phyloP scores from a whole-genome alignment of 1,140 invertebrate genomes.

The Drosophila ogumai region DNA sequence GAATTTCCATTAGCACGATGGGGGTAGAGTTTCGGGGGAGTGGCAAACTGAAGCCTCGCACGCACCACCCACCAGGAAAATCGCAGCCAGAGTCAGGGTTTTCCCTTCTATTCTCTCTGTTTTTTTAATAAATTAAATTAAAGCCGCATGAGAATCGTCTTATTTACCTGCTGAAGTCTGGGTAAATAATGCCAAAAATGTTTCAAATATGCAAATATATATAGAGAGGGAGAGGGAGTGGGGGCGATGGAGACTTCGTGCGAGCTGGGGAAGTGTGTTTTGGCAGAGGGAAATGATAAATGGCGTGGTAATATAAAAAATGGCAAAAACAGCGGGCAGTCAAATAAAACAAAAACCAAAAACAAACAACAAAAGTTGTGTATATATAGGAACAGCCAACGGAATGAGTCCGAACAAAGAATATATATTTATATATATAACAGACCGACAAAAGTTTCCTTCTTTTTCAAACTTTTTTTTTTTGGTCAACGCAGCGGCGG shows the following conservation, averaged over 20 bases:
- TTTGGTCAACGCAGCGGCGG: slow-evolving; percentile 50
- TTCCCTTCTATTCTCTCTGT: slow-evolving; percentile 39
- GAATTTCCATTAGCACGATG: slow-evolving; percentile 51
- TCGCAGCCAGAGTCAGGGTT: slow-evolving; percentile 40
- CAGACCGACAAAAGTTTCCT: slow-evolving; percentile 53
- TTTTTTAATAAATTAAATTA: slow-evolving; percentile 81
- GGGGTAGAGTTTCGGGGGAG: slow-evolving; percentile 40
- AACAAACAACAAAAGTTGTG: slow-evolving; percentile 34
- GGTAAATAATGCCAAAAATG: slow-evolving; percentile 61
- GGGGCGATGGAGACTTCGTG: slow-evolving; percentile 2
- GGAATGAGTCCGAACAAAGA: slow-evolving; percentile 44
- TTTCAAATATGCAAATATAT: slow-evolving; percentile 60
- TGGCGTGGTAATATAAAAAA: slow-evolving; percentile 84
- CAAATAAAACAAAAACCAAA: slow-evolving; percentile 60
- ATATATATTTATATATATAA: slow-evolving; percentile 37
- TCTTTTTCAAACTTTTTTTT: slow-evolving; percentile 60
- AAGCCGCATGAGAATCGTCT: slow-evolving; percentile 77
- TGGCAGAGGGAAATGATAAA: slow-evolving; percentile 80
- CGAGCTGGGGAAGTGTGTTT: slow-evolving; percentile 53
- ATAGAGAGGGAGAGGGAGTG: slow-evolving; percentile 19
- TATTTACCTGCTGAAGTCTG: slow-evolving; percentile 62
- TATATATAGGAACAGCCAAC: slow-evolving; percentile 47
- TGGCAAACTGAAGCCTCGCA: slow-evolving; percentile 54
- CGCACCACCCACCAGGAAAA: slow-evolving; percentile 59
- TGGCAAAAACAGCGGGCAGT: slow-evolving; percentile 78